Percentiles rank a stretch among this genome's conserved stretches.
These are phyloP conservation scores for Acanthosoma haemorrhoidale DNA, from an alignment of 2,888 invertebrate species.

Conservation along the genomic window DNA sequence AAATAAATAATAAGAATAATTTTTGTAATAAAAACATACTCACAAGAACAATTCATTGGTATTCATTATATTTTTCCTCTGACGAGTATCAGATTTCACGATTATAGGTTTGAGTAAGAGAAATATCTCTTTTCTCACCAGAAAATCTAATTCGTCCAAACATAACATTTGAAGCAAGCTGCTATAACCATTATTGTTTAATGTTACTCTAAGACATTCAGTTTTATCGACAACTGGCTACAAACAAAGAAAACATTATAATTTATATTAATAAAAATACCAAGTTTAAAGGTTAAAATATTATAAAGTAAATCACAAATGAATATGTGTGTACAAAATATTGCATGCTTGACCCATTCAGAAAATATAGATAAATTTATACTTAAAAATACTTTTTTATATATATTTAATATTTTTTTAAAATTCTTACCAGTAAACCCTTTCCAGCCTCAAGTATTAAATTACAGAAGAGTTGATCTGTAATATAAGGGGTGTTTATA, in stretches of 20 bases:
- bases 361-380: too few species aligned
- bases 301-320: too few species aligned
- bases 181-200: constrained; percentile 8
- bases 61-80: constrained; percentile 13
- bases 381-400: too few species aligned
- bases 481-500: not conserved
- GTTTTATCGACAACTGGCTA: not conserved
- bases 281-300: too few species aligned
- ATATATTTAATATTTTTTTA: too few species aligned
- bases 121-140: not conserved
- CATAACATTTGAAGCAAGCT: not conserved
- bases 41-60: constrained; percentile 9
- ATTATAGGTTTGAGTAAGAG: constrained; percentile 2
- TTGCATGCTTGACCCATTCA: too few species aligned
- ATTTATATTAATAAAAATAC: too few species aligned
- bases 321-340: too few species aligned
- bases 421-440: not conserved
- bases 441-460: not conserved
- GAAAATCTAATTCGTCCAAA: not conserved
- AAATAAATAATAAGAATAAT: not conserved
- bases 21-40: not conserved
- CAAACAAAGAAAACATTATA: not conserved
- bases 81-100: not conserved
- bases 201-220: not conserved
- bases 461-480: not conserved